A percentile compares a stretch with the other conserved stretches of the same genome.
phyloP scores from a whole-genome alignment of 2,797 vertebrate genomes.

The Oryzias sinensis region DNA sequence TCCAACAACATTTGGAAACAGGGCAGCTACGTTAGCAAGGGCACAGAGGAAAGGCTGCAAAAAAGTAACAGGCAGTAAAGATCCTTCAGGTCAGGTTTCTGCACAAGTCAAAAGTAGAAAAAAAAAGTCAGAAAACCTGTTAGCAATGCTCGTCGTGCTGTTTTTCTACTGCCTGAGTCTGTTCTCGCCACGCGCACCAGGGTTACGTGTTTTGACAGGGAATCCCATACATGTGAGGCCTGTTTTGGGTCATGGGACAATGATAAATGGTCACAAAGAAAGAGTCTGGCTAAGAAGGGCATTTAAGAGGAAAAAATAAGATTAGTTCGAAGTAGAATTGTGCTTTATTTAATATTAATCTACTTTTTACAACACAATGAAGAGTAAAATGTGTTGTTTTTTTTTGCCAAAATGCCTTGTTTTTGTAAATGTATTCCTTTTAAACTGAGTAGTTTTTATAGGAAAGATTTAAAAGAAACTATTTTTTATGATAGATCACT shows the following conservation, averaged over 20 bases:
- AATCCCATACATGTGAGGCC: conserved; percentile 55
- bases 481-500: too few species aligned
- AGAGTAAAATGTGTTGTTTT: neutral
- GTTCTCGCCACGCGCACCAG: conserved; percentile 36
- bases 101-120: conserved; percentile 48
- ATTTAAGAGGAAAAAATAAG: conserved; percentile 20
- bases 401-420: too few species aligned
- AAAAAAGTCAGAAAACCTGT: conserved; percentile 65
- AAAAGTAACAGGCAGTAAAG: conserved; percentile 74
- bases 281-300: conserved; percentile 41
- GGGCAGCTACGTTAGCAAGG: too few species aligned
- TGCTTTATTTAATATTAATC: too few species aligned
- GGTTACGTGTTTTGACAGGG: conserved; percentile 16
- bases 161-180: conserved; percentile 73
- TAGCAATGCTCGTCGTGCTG: conserved; percentile 72
- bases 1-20: conserved; percentile 31
- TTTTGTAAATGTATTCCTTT: too few species aligned
- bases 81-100: conserved; percentile 66
- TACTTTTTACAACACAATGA: neutral
- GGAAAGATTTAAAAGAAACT: too few species aligned
- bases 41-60: conserved; percentile 27
- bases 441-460: too few species aligned
- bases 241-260: conserved; percentile 57
- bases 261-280: conserved; percentile 64
- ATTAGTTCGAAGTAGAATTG: too few species aligned